These are phyloP conservation scores for Sebastes miniatus DNA, from an alignment of 2,797 vertebrate genomes.

Conservation along the genomic window DNA sequence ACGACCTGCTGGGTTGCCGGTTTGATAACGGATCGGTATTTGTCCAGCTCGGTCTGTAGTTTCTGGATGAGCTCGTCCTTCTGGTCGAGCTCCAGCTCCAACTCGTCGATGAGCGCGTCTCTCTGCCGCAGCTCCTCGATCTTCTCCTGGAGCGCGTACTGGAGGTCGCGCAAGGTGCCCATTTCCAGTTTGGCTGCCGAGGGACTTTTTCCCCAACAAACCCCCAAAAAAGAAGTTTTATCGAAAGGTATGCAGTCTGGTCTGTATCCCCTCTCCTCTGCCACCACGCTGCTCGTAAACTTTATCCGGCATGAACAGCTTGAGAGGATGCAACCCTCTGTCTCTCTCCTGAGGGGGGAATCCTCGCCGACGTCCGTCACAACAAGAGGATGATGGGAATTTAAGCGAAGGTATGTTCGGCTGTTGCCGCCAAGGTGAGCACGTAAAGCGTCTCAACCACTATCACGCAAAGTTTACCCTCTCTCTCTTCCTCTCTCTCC, in stretches of 20 bases:
- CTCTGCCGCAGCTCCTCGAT: constrained; percentile 98
- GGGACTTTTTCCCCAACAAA: constrained; percentile 35
- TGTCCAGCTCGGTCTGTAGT: constrained; percentile 97
- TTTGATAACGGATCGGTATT: constrained; percentile 97
- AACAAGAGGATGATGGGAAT: constrained; percentile 25
- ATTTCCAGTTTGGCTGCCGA: constrained; percentile 69
- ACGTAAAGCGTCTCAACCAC: constrained; percentile 37
- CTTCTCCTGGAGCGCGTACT: constrained; percentile 98
- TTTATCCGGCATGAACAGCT: constrained; percentile 76
- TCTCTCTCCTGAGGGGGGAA: constrained; percentile 30
- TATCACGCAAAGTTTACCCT: constrained; percentile 62
- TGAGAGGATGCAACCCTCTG: constrained; percentile 21
- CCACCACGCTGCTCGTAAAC: constrained; percentile 67
- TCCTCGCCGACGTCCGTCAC: constrained; percentile 29
- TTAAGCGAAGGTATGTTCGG: constrained; percentile 28
- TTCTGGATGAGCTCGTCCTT: constrained; percentile 98
- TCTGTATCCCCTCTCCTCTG: constrained; percentile 57
- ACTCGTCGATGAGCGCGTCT: constrained; percentile 97
- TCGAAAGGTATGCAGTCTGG: constrained; percentile 11
- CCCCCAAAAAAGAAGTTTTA: constrained; percentile 56
- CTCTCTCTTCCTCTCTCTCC: not conserved
- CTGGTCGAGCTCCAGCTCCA: constrained; percentile 98
- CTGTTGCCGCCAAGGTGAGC: constrained; percentile 41
- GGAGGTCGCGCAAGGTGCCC: constrained; percentile 98
- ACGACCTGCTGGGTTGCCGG: constrained; percentile 95